Percentiles rank a stretch among this genome's conserved stretches.
These are phyloP conservation scores for Lagodon rhomboides DNA, from an alignment of 2,797 vertebrate genomes.

Conservation along the genomic window DNA sequence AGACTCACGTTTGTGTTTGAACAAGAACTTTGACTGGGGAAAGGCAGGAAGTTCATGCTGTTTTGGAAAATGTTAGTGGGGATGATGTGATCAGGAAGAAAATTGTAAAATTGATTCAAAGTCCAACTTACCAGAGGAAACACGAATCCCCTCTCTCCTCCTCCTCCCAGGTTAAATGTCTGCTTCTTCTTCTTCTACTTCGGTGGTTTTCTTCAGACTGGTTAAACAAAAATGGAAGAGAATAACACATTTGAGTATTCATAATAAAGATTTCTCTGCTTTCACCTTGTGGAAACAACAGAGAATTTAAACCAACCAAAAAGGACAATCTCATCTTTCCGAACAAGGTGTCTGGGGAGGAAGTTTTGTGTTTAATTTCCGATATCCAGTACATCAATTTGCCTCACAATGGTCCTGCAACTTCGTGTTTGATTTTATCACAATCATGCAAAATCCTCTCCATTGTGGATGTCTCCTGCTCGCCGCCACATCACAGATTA, in stretches of 20 bases:
- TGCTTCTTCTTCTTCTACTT: conserved; percentile 27
- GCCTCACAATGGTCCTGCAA: conserved; percentile 15
- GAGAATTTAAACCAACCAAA: conserved; percentile 28
- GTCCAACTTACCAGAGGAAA: conserved; percentile 69
- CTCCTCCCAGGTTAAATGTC: conserved; percentile 23
- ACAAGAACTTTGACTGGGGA: conserved; percentile 56
- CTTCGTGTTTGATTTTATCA: conserved; percentile 40
- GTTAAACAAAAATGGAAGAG: conserved; percentile 43
- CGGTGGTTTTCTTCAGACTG: conserved; percentile 67
- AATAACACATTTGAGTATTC: conserved; percentile 25
- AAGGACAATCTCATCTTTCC: conserved; percentile 20
- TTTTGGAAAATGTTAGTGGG: conserved; percentile 60
- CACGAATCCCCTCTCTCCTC: conserved; percentile 45
- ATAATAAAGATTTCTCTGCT: conserved; percentile 13
- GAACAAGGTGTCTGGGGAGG: conserved; percentile 27
- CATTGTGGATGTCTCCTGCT: conserved; percentile 27
- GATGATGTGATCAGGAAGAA: conserved; percentile 10
- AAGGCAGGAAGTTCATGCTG: conserved; percentile 60
- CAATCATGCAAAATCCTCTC: conserved; percentile 47
- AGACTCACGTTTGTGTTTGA: conserved; percentile 69
- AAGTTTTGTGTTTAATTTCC: conserved; percentile 33
- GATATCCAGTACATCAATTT: conserved; percentile 20
- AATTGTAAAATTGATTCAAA: conserved; percentile 18
- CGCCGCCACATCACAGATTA: conserved; percentile 38
- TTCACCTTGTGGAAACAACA: conserved; percentile 7